Evolutionary conservation across 2,113 vertebrate genomes (phyloP).

Genomic region (Oncorhynchus gorbuscha): DNA sequence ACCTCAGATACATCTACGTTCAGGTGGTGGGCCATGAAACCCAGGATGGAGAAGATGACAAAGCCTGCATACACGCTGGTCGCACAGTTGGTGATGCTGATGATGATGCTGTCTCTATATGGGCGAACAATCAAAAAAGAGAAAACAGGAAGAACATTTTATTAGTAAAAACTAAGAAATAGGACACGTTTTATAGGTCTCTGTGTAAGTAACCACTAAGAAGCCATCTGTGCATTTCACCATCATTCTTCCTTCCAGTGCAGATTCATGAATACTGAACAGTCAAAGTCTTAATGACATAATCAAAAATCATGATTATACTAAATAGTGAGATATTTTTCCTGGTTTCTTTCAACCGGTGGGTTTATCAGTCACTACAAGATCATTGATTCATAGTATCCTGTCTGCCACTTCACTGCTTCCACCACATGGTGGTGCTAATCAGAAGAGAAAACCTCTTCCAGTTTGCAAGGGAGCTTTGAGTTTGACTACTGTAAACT

Average conservation of each 20-base stretch:
- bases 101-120: constrained; percentile 95
- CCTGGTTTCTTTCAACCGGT: too few species aligned
- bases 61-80: constrained; percentile 97
- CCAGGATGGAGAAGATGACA: constrained; percentile 98
- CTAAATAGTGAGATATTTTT: too few species aligned
- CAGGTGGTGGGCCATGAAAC: constrained; percentile 96
- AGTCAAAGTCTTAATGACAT: too few species aligned
- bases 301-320: too few species aligned
- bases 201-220: constrained; percentile 58
- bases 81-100: constrained; percentile 96
- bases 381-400: too few species aligned
- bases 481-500: background rate
- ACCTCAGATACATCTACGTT: constrained; percentile 92
- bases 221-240: background rate
- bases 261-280: too few species aligned
- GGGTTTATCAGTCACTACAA: too few species aligned
- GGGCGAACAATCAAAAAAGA: background rate
- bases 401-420: constrained; percentile 20
- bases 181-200: constrained; percentile 57
- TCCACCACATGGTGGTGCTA: constrained; percentile 55
- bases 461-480: background rate
- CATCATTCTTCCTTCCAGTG: too few species aligned
- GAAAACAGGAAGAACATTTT: background rate
- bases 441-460: constrained; percentile 16
- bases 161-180: background rate